Evolutionary conservation across 2,888 invertebrate species (phyloP).

Genomic region (Acrobasis consociella): DNA sequence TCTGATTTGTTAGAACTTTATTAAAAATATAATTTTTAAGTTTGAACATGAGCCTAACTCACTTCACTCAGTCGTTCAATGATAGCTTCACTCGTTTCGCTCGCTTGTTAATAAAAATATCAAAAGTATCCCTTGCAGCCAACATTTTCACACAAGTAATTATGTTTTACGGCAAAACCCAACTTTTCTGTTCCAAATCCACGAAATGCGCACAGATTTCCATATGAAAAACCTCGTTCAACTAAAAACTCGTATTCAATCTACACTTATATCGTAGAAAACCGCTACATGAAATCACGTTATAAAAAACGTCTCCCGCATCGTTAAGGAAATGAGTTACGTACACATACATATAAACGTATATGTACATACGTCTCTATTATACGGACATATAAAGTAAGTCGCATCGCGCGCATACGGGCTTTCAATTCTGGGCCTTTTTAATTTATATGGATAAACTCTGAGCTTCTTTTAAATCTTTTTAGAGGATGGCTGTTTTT

Average conservation of each 20-base stretch:
- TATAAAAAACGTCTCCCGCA: conserved; percentile 47
- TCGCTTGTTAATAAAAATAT: neutral
- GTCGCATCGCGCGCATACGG: conserved; percentile 36
- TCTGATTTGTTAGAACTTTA: too few species aligned
- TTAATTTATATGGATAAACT: conserved; percentile 50
- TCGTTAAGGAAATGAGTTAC: conserved; percentile 66
- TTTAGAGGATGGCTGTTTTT: conserved; percentile 36
- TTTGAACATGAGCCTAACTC: too few species aligned
- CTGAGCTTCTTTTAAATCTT: conserved; percentile 35
- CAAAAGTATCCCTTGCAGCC: neutral
- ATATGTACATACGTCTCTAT: conserved; percentile 11
- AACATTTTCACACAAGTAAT: neutral
- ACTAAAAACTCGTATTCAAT: conserved; percentile 30
- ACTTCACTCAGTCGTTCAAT: too few species aligned
- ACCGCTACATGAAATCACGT: conserved; percentile 45
- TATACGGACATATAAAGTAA: conserved; percentile 13
- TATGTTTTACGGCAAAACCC: neutral
- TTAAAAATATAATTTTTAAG: too few species aligned
- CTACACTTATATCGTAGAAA: conserved; percentile 29
- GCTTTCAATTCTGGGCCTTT: conserved; percentile 48
- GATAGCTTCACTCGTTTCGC: too few species aligned
- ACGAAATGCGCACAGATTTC: conserved; percentile 18
- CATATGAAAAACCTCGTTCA: conserved; percentile 21
- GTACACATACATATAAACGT: conserved; percentile 25
- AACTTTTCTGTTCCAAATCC: conserved; percentile 12